Percentiles rank a stretch among this genome's conserved stretches.
phyloP scores from a whole-genome alignment of 2,113 vertebrate genomes.

The Rallus limicola region DNA sequence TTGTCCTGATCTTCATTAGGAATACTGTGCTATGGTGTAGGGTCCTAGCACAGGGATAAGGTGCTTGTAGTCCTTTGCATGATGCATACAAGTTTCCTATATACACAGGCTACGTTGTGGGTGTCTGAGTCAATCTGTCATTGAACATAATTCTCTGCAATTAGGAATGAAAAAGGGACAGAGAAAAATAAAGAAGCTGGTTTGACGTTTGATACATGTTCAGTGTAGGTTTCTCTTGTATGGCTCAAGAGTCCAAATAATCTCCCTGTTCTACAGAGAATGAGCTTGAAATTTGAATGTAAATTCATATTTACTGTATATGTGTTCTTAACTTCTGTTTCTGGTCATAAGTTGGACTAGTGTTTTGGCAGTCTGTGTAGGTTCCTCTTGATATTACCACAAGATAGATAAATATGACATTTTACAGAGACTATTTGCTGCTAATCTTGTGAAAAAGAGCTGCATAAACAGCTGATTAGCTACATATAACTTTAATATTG shows the following conservation, averaged over 20 bases:
- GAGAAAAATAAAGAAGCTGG: neutral
- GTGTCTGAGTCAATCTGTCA: neutral
- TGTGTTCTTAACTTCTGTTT: neutral
- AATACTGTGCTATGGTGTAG: neutral
- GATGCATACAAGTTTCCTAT: accelerated
- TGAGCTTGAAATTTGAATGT: neutral
- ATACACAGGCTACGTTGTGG: neutral
- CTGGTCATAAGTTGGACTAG: neutral
- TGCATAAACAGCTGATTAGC: neutral
- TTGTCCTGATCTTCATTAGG: neutral
- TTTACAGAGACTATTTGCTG: neutral
- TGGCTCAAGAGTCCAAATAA: neutral
- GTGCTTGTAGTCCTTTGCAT: neutral
- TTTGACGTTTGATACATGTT: neutral
- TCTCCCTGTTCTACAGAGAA: neutral
- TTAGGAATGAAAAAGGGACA: neutral
- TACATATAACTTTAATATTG: neutral
- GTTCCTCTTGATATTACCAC: neutral
- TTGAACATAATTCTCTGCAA: neutral
- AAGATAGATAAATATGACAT: neutral
- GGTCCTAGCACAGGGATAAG: neutral
- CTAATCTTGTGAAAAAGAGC: neutral
- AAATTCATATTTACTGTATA: neutral
- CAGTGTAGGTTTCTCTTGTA: neutral
- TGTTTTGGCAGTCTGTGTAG: neutral